Evolutionary conservation across 2,113 vertebrate species (phyloP), one percentile per base, ranked within the genome.

Genomic region (Syrmaticus mikado): DNA sequence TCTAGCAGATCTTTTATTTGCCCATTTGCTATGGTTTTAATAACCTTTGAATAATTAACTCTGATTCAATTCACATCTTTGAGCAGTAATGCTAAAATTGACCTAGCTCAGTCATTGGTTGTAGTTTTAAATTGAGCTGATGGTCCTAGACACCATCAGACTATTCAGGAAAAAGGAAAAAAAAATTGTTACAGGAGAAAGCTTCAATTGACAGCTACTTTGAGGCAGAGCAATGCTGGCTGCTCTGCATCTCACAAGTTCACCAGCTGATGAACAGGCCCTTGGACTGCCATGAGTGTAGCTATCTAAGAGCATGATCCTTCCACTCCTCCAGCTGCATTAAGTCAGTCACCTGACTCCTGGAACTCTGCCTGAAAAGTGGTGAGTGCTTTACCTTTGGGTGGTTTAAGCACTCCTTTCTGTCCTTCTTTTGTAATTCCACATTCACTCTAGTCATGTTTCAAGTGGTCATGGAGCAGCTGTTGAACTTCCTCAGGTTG

Each of bases 211-310:
- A 58, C 13, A 70, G 48, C 16, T 2, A 5, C 24, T 38, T 71
- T 46, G 62, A 62, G 38, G 20, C 28, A 87, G 19, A 75, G 19
- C 28, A 75, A 9, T 7, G 53, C 22, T 40, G 41, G 1, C 18
- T 64, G 27, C 76, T 40, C 10, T 64, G 4, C 2, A 1, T 55
- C 46, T 86, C 13, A 36, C 6, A 13, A 72, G n/a, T 34, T 85
- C 48, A 71, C 25, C 8, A 74, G 8, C 6, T 66, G 57, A 36
- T n/a, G 53, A 30, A 45, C 13, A 85, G 55, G 43, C 13, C 7
- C 15, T 40, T 30, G 20, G 75, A 77, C 6, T 58, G 16, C 9
- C 1, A 0, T 27, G 16, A 62, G 1, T 10, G 2, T 53, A 17
- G 7, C 8, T 65, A 57, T 52, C 17, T 64, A 57, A 66, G 25